phyloP scores from a whole-genome alignment of 64 coral and sea anemone species.

The Pocillopora verrucosa region DNA sequence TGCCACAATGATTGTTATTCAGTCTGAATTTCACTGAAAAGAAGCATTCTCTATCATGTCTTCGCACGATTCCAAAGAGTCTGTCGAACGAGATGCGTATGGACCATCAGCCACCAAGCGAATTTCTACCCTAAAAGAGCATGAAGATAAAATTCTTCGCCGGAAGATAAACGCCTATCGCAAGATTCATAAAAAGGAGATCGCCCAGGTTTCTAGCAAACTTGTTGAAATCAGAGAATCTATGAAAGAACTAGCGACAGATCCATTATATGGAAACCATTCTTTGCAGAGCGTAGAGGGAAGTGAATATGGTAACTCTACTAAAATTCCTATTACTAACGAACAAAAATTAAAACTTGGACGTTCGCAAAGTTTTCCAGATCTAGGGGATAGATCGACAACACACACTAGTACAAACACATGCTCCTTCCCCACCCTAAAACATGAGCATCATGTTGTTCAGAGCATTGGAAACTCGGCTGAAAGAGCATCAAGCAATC shows the following conservation, averaged over 20 bases:
- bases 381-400: background rate
- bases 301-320: background rate
- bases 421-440: background rate
- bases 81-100: background rate
- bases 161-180: constrained; percentile 18
- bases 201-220: constrained; percentile 9
- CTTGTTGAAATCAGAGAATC: constrained; percentile 31
- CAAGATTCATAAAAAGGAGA: constrained; percentile 32
- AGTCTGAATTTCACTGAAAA: background rate
- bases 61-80: background rate
- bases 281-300: background rate
- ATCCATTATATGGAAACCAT: constrained; percentile 36
- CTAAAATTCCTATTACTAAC: background rate
- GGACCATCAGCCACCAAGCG: background rate
- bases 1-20: background rate
- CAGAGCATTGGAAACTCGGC: background rate
- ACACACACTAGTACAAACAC: background rate
- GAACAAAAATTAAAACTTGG: background rate
- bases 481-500: background rate
- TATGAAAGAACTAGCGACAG: constrained; percentile 7
- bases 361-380: constrained; percentile 22
- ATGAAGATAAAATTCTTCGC: constrained; percentile 3
- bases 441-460: background rate
- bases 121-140: constrained; percentile 15
- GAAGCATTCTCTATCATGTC: background rate